Evolutionary conservation across 2,797 vertebrate genomes (phyloP).

Genomic region (Bovichtus diacanthus): DNA sequence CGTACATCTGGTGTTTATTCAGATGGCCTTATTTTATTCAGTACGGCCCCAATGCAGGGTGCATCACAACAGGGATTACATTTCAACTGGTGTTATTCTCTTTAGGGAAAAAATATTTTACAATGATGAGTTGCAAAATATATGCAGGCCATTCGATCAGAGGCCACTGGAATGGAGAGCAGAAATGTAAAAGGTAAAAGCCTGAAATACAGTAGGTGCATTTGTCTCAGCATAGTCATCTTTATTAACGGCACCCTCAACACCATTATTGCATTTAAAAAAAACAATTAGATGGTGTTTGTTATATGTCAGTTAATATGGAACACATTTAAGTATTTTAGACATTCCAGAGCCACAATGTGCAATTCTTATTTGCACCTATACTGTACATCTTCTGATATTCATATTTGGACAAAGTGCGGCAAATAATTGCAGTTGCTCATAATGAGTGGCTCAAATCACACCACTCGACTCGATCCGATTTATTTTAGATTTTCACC

Average conservation of each 20-base stretch:
- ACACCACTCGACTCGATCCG: conserved; percentile 48
- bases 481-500: conserved; percentile 44
- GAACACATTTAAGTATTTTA: conserved; percentile 59
- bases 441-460: conserved; percentile 59
- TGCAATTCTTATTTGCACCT: conserved; percentile 59
- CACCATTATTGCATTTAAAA: conserved; percentile 61
- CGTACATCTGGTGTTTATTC: conserved; percentile 37
- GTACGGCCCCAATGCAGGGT: conserved; percentile 1
- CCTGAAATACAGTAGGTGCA: conserved; percentile 19
- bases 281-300: conserved; percentile 60
- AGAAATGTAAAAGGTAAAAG: conserved; percentile 25
- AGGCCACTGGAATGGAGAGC: conserved; percentile 34
- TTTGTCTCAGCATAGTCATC: conserved; percentile 45
- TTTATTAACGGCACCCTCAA: conserved; percentile 47
- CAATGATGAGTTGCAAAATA: conserved; percentile 35
- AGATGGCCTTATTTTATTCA: conserved; percentile 39
- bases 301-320: conserved; percentile 60
- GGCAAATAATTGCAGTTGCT: conserved; percentile 50
- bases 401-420: conserved; percentile 61
- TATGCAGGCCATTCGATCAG: conserved; percentile 34
- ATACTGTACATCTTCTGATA: conserved; percentile 63
- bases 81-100: conserved; percentile 38
- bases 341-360: conserved; percentile 65
- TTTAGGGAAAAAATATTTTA: conserved; percentile 25
- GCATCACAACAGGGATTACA: conserved; percentile 48